Evolutionary conservation across 1,140 invertebrate genomes (phyloP).

Genomic region (Drosophila nasuta): DNA sequence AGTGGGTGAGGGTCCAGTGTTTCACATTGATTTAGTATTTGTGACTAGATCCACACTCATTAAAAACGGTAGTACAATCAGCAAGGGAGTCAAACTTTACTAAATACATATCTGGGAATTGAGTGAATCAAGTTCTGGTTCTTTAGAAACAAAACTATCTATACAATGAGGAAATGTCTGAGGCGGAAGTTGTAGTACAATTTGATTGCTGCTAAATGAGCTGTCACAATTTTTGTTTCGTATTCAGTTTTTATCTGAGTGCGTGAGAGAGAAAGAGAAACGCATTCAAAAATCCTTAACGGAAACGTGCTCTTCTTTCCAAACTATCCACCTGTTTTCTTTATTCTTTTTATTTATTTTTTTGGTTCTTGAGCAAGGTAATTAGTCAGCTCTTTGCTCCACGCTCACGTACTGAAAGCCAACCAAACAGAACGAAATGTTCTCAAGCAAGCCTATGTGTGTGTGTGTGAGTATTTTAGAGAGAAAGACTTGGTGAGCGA

Average conservation of each 20-base stretch:
- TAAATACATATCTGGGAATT: no score
- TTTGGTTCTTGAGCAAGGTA: slow-evolving; percentile 51
- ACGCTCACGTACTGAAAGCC: slow-evolving; percentile 61
- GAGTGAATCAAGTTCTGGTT: slow-evolving; percentile 8
- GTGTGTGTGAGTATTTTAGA: background rate
- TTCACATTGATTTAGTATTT: slow-evolving; percentile 82
- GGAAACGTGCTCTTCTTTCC: slow-evolving; percentile 31
- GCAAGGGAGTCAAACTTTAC: slow-evolving; percentile 4
- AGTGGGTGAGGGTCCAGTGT: slow-evolving; percentile 85
- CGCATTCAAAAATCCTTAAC: slow-evolving; percentile 32
- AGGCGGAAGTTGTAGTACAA: slow-evolving; percentile 8
- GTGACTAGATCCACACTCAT: slow-evolving; percentile 85
- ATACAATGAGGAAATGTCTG: background rate
- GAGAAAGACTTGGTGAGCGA: slow-evolving; percentile 16
- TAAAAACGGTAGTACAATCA: slow-evolving; percentile 83
- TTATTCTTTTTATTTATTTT: background rate
- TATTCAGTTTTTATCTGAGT: slow-evolving; percentile 7
- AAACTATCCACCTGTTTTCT: slow-evolving; percentile 49
- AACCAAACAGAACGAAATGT: slow-evolving; percentile 67
- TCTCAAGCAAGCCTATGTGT: slow-evolving; percentile 31
- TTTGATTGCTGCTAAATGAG: slow-evolving; percentile 7
- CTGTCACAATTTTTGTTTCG: slow-evolving; percentile 9
- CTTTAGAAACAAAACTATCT: background rate
- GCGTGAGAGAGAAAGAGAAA: background rate
- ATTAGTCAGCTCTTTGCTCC: slow-evolving; percentile 64